Conservation (phyloP, 2,888 invertebrate genomes). For the Dynastes hyllus region DNA sequence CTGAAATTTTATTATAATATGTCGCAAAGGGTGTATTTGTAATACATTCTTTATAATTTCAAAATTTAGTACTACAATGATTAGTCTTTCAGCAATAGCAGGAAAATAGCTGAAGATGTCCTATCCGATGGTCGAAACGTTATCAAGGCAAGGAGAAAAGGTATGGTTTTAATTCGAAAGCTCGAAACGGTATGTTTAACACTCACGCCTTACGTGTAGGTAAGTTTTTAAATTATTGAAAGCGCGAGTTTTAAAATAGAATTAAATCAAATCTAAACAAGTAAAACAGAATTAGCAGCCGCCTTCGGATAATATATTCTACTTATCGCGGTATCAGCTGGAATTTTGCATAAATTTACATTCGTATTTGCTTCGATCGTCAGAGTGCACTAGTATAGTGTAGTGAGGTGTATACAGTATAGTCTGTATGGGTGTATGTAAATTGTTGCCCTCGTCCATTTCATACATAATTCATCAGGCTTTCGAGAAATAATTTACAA, state of each 20-base stretch:
- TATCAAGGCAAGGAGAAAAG: neutral
- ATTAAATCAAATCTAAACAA: constrained; percentile 10
- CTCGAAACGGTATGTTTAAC: neutral
- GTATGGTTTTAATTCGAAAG: constrained; percentile 1
- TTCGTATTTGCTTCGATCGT: constrained; percentile 21
- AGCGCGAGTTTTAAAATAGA: constrained; percentile 25
- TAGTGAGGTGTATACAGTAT: constrained; percentile 10
- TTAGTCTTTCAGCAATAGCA: constrained; percentile 23
- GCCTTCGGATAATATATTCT: constrained; percentile 26
- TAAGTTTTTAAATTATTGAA: constrained; percentile 1
- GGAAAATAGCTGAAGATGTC: neutral
- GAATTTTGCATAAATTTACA: constrained; percentile 38
- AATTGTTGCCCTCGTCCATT: constrained; percentile 37
- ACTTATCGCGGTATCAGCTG: constrained; percentile 19
- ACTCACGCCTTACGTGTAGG: neutral
- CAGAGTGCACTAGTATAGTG: constrained; percentile 28
- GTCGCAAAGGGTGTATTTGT: no score
- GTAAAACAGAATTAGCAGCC: constrained; percentile 14
- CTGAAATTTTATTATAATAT: no score
- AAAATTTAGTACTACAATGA: neutral
- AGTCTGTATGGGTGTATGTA: constrained; percentile 14
- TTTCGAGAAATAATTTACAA: constrained; percentile 34
- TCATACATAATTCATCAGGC: constrained; percentile 40
- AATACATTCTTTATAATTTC: no score
- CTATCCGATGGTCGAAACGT: neutral